A percentile compares a stretch with the other conserved stretches of the same genome.
phyloP scores from a whole-genome alignment of 2,888 invertebrate species.

The Pseudococcus jackbeardsleyi region DNA sequence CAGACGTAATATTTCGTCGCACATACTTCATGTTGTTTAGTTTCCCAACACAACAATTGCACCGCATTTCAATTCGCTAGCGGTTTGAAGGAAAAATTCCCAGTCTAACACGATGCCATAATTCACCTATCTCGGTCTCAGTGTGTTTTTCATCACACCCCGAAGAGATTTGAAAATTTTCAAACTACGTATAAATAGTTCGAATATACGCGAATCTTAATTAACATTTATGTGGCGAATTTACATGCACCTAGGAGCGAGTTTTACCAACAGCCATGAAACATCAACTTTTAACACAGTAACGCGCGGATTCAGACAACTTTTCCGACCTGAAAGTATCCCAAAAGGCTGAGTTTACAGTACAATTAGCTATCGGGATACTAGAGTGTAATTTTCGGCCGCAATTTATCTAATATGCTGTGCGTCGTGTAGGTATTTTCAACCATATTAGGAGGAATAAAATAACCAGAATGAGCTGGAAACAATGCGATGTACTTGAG shows the following conservation, averaged over 20 bases:
- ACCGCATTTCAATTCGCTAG: conserved; percentile 7
- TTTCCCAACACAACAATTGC: neutral
- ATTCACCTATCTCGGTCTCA: neutral
- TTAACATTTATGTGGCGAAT: conserved; percentile 34
- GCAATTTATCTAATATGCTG: neutral
- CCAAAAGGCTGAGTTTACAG: neutral
- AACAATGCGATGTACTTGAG: neutral
- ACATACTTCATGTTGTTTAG: neutral
- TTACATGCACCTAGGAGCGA: neutral
- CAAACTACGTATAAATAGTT: neutral
- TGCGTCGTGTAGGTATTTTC: neutral
- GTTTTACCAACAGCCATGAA: neutral
- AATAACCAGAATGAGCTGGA: neutral
- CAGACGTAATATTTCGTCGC: neutral
- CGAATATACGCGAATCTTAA: conserved; percentile 8
- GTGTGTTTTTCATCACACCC: neutral
- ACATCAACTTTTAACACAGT: neutral
- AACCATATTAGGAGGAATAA: neutral
- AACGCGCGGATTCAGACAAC: neutral
- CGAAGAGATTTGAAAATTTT: conserved; percentile 18
- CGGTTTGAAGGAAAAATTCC: neutral
- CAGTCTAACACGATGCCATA: neutral
- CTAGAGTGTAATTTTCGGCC: neutral
- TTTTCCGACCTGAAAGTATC: neutral
- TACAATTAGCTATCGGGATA: conserved; percentile 1